Evolutionary conservation across 2,888 invertebrate species (phyloP).

Genomic region (Plemyria rubiginata): DNA sequence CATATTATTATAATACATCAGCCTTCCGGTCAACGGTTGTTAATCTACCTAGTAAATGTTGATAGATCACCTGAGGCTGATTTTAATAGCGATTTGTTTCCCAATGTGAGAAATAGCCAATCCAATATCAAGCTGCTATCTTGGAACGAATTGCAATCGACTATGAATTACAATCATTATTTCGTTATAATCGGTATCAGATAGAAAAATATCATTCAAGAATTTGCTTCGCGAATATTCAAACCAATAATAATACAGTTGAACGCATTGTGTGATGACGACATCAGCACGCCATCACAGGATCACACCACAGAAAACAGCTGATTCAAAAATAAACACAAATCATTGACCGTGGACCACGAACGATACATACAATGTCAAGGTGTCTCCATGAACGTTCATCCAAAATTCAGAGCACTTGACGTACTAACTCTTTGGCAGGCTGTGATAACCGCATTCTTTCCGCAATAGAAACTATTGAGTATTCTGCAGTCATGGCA

Average conservation of each 20-base stretch:
- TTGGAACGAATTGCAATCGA: neutral
- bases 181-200: too few relatives aligned
- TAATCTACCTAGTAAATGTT: neutral
- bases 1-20: neutral
- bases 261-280: neutral
- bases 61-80: neutral
- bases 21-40: neutral
- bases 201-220: too few relatives aligned
- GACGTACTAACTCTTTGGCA: neutral
- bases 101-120: neutral
- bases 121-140: neutral
- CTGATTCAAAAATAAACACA: constrained; percentile 10
- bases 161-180: too few relatives aligned
- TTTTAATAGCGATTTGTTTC: neutral
- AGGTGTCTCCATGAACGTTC: constrained; percentile 1
- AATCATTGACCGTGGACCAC: constrained; percentile 29
- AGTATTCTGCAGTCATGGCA: constrained; percentile 6
- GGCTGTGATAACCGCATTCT: neutral
- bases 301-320: neutral
- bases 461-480: constrained; percentile 2
- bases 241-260: too few relatives aligned
- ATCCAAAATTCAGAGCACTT: neutral
- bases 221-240: too few relatives aligned
- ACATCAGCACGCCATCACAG: neutral
- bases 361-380: constrained; percentile 32